phyloP scores from a whole-genome alignment of 2,888 invertebrate genomes.

The Leucoptera coffeella region DNA sequence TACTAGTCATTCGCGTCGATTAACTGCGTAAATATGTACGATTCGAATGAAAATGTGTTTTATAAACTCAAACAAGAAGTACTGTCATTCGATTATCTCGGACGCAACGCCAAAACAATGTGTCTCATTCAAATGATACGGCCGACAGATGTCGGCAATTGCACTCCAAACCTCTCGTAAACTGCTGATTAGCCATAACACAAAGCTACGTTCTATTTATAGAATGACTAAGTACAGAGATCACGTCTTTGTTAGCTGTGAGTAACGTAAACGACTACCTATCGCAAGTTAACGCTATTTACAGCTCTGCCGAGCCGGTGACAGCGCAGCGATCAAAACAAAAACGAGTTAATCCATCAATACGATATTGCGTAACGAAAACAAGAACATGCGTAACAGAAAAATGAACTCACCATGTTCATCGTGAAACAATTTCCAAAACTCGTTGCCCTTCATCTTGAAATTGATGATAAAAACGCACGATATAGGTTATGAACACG shows the following conservation, averaged over 20 bases:
- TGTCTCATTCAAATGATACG: no score
- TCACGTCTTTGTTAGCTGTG: slow-evolving; percentile 44
- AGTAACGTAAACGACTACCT: slow-evolving; percentile 38
- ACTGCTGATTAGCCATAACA: slow-evolving; percentile 44
- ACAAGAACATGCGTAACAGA: no score
- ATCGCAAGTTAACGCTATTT: no score
- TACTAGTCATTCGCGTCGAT: no score
- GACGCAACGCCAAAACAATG: no score
- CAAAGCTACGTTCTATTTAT: slow-evolving; percentile 35
- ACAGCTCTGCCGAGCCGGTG: slow-evolving; percentile 9
- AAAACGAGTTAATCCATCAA: slow-evolving; percentile 18
- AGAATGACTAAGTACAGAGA: slow-evolving; percentile 44
- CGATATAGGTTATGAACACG: slow-evolving; percentile 26
- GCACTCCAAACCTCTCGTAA: slow-evolving; percentile 30
- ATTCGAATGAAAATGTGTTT: no score
- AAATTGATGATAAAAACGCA: slow-evolving; percentile 16
- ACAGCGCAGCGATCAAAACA: slow-evolving; percentile 14
- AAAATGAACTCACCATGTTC: slow-evolving; percentile 25
- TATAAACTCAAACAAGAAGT: no score
- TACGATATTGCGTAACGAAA: no score
- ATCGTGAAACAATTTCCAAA: slow-evolving; percentile 21
- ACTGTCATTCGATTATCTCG: no score
- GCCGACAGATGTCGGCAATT: slow-evolving; percentile 4
- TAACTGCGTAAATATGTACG: no score
- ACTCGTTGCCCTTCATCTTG: slow-evolving; percentile 21